Evolutionary conservation across 2,888 invertebrate species (phyloP).

Genomic region (Deilephila elpenor): DNA sequence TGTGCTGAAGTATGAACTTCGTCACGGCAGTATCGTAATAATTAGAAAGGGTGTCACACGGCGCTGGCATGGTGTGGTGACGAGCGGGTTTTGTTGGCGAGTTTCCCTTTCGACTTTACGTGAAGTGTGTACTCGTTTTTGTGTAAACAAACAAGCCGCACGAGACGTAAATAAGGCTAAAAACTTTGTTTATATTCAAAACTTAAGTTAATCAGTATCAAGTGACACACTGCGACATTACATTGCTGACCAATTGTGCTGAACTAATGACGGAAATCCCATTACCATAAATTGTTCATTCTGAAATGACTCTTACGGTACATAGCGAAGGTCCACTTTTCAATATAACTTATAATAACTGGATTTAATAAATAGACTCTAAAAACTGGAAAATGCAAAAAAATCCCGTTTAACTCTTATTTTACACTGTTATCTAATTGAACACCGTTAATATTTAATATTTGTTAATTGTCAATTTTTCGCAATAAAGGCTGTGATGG

Average conservation of each 20-base stretch:
- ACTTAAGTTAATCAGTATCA: background rate
- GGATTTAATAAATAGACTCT: no score
- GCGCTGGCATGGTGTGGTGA: background rate
- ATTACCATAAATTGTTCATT: background rate
- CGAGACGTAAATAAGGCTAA: background rate
- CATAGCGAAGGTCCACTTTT: no score
- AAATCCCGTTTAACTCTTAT: no score
- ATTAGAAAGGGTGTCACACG: background rate
- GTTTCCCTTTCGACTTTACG: background rate
- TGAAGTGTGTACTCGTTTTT: background rate
- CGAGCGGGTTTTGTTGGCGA: background rate
- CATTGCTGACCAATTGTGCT: background rate
- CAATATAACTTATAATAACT: no score
- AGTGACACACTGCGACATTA: background rate
- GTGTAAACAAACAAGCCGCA: background rate
- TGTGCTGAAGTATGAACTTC: background rate
- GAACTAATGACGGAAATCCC: background rate
- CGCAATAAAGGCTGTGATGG: no score
- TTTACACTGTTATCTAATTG: no score
- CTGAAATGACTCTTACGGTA: background rate
- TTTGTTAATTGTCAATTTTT: no score
- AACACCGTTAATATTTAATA: no score
- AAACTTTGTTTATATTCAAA: background rate
- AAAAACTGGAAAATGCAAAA: no score
- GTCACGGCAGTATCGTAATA: background rate